Percentiles rank a stretch among this genome's conserved stretches.
phyloP scores from a whole-genome alignment of 2,888 invertebrate species.

The Drosophila atripex region DNA sequence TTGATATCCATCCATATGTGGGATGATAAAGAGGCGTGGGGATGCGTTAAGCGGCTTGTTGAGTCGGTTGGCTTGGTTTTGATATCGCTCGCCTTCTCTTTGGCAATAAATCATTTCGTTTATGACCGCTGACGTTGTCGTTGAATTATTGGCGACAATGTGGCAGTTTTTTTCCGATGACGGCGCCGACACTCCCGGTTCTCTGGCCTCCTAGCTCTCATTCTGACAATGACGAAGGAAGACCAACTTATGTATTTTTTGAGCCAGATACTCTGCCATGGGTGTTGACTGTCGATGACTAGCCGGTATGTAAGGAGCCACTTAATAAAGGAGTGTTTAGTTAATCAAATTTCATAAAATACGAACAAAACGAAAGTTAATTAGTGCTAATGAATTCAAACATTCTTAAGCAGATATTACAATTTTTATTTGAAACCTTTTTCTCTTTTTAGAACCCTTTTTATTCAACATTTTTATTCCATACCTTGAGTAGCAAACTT shows the following conservation, averaged over 20 bases:
- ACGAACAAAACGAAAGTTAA: background rate
- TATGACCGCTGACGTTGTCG: conserved; percentile 56
- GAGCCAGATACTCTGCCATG: conserved; percentile 1
- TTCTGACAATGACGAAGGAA: conserved; percentile 34
- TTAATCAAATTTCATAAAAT: background rate
- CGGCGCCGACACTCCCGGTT: conserved; percentile 43
- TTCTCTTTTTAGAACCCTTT: background rate
- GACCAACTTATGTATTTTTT: conserved; percentile 25
- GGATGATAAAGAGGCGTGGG: conserved; percentile 20
- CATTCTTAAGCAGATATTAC: background rate
- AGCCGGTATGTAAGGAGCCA: conserved; percentile 25
- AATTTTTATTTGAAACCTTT: background rate
- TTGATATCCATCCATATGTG: conserved; percentile 32
- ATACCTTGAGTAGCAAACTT: background rate
- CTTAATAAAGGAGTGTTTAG: conserved; percentile 26
- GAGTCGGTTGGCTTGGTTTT: conserved; percentile 22
- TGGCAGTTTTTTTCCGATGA: conserved; percentile 55
- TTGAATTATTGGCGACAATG: conserved; percentile 77
- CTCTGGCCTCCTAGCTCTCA: conserved; percentile 13
- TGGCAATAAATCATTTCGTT: conserved; percentile 70
- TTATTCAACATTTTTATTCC: background rate
- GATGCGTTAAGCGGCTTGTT: conserved; percentile 44
- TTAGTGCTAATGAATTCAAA: background rate
- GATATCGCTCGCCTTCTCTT: conserved; percentile 25
- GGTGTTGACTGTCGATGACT: conserved; percentile 34